These are phyloP conservation scores for Drosophila quasianomalipes DNA, from an alignment of 2,888 invertebrate genomes.

Conservation along the genomic window DNA sequence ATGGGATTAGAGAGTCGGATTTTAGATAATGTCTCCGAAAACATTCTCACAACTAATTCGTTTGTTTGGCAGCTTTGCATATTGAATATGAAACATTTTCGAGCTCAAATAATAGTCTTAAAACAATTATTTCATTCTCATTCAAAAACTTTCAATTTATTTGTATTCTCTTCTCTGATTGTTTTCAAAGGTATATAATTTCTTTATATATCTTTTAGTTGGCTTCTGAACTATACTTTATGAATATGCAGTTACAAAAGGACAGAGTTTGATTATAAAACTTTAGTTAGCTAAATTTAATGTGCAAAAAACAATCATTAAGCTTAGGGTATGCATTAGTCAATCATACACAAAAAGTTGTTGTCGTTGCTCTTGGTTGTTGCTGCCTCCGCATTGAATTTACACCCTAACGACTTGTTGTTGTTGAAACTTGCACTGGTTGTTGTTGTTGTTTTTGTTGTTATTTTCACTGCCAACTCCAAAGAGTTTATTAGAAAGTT, in stretches of 20 bases:
- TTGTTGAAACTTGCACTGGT: conserved; percentile 16
- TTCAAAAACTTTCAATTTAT: not conserved
- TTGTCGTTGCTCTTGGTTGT: conserved; percentile 20
- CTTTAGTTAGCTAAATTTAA: not conserved
- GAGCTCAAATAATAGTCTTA: not conserved
- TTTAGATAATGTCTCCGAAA: not conserved
- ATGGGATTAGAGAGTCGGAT: not conserved
- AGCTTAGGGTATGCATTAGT: conserved; percentile 5
- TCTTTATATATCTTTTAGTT: too few relatives aligned
- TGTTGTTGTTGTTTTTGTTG: conserved; percentile 35
- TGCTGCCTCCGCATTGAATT: conserved; percentile 57
- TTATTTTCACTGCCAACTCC: conserved; percentile 53
- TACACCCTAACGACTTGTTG: conserved; percentile 51
- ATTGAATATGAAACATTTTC: not conserved
- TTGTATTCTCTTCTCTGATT: not conserved
- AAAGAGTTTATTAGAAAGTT: conserved; percentile 75
- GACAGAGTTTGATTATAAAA: not conserved
- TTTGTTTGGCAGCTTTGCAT: not conserved
- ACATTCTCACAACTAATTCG: not conserved
- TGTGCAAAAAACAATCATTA: not conserved
- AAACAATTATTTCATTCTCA: not conserved
- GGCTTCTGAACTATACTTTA: too few relatives aligned
- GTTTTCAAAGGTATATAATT: not conserved
- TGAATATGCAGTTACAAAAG: not conserved
- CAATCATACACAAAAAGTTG: not conserved